Conservation (phyloP, 2,113 vertebrate genomes). For the Nothoprocta perdicaria region DNA sequence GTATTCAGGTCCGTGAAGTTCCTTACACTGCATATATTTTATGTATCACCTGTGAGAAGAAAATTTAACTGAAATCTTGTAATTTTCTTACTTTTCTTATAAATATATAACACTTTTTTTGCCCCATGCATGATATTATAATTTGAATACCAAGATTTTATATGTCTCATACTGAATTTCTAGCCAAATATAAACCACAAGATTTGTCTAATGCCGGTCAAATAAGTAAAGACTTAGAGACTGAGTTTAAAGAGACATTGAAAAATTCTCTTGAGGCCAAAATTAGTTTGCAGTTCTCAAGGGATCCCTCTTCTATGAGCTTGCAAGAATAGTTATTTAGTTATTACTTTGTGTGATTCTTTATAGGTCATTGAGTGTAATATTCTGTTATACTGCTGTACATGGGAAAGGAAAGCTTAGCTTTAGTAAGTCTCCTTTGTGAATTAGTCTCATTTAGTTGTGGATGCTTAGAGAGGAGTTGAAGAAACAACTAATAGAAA, state of each 20-base stretch:
- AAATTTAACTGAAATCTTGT: not conserved
- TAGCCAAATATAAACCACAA: not conserved
- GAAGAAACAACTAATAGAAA: not conserved
- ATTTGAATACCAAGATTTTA: too few relatives aligned
- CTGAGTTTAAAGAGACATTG: not conserved
- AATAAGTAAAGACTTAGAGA: not conserved
- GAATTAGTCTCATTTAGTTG: not conserved
- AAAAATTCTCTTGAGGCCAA: not conserved
- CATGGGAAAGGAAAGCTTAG: not conserved
- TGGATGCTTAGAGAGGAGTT: not conserved
- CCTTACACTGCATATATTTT: not conserved
- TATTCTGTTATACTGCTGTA: not conserved
- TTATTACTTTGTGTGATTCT: not conserved
- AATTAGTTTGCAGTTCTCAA: not conserved
- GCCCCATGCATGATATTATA: not conserved
- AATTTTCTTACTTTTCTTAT: not conserved
- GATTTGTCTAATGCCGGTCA: not conserved
- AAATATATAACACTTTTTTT: not conserved
- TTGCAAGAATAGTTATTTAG: not conserved
- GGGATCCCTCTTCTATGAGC: not conserved
- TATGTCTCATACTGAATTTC: not conserved
- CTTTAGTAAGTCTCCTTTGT: not conserved
- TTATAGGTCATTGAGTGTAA: not conserved
- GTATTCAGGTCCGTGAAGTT: not conserved
- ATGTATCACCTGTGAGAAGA: not conserved